A percentile compares a stretch with the other conserved stretches of the same genome.
Conservation (phyloP, 2,888 invertebrate genomes). For the Bellardia pandia region DNA sequence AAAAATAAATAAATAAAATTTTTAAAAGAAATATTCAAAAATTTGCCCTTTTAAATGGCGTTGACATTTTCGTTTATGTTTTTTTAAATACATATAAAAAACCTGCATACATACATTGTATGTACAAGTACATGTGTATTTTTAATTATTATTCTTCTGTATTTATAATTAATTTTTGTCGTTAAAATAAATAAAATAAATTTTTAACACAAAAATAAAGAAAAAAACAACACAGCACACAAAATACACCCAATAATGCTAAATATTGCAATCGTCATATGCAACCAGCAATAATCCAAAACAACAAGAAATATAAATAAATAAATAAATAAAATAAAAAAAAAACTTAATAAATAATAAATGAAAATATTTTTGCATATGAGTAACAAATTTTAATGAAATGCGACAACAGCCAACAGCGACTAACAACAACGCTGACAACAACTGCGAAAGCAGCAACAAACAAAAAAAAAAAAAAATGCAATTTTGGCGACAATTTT, state of each 20-base stretch:
- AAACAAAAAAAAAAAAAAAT: slow-evolving; percentile 21
- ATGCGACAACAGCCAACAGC: slow-evolving; percentile 53
- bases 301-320: slow-evolving; percentile 10
- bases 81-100: not conserved
- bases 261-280: not conserved
- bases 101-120: too few species aligned
- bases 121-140: slow-evolving; percentile 30
- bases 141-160: slow-evolving; percentile 39
- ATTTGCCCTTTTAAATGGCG: slow-evolving; percentile 46
- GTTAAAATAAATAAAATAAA: slow-evolving; percentile 26
- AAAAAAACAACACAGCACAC: not conserved
- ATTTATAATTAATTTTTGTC: slow-evolving; percentile 54
- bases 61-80: slow-evolving; percentile 49
- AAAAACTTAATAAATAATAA: slow-evolving; percentile 10
- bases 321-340: not conserved
- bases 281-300: slow-evolving; percentile 16
- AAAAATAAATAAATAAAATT: not conserved
- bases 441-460: slow-evolving; percentile 4
- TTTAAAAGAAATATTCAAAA: not conserved
- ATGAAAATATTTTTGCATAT: slow-evolving; percentile 64
- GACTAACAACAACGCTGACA: slow-evolving; percentile 13
- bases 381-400: slow-evolving; percentile 66
- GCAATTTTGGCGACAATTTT: slow-evolving; percentile 54
- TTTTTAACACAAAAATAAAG: not conserved
- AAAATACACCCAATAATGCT: slow-evolving; percentile 19